phyloP scores from a whole-genome alignment of 2,888 invertebrate species.

The Crepidodera aurea region DNA sequence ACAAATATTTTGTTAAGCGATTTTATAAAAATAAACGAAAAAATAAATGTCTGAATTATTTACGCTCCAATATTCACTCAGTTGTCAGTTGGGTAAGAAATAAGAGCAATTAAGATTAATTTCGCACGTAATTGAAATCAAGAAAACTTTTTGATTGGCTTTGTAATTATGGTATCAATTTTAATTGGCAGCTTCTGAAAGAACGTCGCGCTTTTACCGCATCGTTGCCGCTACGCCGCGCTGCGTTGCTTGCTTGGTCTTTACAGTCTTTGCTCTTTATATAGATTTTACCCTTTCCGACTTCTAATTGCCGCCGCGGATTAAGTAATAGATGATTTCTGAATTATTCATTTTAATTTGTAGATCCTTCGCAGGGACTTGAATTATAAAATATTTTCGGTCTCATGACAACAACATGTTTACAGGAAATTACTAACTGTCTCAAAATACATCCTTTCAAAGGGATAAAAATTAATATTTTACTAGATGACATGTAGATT shows the following conservation, averaged over 20 bases:
- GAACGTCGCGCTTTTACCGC: constrained; percentile 31
- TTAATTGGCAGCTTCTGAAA: constrained; percentile 57
- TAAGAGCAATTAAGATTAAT: constrained; percentile 54
- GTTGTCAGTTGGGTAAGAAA: constrained; percentile 49
- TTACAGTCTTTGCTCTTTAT: constrained; percentile 46
- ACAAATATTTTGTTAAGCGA: too few relatives aligned
- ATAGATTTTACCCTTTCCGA: constrained; percentile 52
- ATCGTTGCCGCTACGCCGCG: constrained; percentile 9
- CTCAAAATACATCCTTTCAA: background rate
- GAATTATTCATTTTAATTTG: constrained; percentile 58
- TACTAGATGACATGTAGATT: background rate
- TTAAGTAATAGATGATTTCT: constrained; percentile 59
- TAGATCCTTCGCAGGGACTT: constrained; percentile 49
- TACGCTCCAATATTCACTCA: too few relatives aligned
- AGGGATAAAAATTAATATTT: background rate
- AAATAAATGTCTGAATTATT: too few relatives aligned
- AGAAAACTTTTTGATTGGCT: constrained; percentile 59
- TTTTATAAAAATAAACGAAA: too few relatives aligned
- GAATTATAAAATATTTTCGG: constrained; percentile 50
- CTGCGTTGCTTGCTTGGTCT: constrained; percentile 1
- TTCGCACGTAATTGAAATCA: constrained; percentile 55
- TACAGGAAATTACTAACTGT: constrained; percentile 29
- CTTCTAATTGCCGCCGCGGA: constrained; percentile 57
- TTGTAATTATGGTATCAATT: constrained; percentile 61
- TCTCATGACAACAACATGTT: constrained; percentile 36